These are phyloP conservation scores for Momotus momota DNA, from an alignment of 2,797 vertebrate genomes.

Conservation along the genomic window DNA sequence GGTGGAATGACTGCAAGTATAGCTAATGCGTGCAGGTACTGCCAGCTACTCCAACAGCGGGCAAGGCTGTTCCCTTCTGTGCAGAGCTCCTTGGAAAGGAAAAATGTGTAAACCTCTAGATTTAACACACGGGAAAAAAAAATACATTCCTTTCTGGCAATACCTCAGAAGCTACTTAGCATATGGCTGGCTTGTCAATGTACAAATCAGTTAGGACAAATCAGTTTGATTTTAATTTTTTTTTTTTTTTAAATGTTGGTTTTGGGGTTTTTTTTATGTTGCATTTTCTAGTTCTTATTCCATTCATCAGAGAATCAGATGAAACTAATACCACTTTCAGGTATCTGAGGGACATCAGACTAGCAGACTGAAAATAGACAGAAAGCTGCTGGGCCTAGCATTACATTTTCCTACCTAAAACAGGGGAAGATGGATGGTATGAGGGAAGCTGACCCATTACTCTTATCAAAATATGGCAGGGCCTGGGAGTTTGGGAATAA, in stretches of 20 bases:
- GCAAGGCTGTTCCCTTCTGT: neutral
- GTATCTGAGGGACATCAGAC: neutral
- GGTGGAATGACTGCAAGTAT: neutral
- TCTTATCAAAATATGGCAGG: fast-evolving
- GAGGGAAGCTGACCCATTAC: neutral
- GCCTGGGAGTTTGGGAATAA: neutral
- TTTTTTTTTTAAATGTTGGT: neutral
- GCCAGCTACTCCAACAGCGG: neutral
- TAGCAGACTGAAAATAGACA: neutral
- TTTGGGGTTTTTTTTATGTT: neutral
- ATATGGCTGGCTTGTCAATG: neutral
- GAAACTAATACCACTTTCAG: neutral
- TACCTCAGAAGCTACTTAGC: neutral
- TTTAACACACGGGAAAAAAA: neutral
- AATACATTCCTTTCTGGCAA: neutral
- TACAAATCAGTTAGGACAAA: neutral
- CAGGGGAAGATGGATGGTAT: neutral
- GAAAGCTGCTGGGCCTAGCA: neutral
- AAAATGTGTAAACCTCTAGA: neutral
- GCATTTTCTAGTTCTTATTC: neutral
- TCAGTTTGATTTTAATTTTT: neutral
- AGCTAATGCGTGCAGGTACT: neutral
- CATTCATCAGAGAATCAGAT: neutral
- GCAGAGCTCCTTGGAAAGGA: neutral
- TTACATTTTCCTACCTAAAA: neutral